Conservation (phyloP, 2,113 vertebrate species). For the Raphicerus campestris region DNA sequence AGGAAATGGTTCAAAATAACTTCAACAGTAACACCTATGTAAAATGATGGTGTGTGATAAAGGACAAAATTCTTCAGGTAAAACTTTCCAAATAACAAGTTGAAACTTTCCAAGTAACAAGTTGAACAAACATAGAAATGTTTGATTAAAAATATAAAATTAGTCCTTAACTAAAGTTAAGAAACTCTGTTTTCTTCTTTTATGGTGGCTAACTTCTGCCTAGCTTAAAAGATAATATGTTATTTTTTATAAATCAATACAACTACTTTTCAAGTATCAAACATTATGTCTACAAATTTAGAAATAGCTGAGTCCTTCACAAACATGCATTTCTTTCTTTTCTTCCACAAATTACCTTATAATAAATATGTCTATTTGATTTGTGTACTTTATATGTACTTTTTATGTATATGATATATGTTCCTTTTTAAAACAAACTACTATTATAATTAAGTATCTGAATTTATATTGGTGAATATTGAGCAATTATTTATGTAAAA, state of each 20-base stretch:
- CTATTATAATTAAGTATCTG: background rate
- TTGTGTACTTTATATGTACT: background rate
- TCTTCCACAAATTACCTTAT: background rate
- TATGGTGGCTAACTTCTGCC: background rate
- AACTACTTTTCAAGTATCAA: constrained; percentile 20
- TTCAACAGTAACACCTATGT: background rate
- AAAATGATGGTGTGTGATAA: background rate
- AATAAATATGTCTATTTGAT: background rate
- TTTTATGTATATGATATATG: background rate
- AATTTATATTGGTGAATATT: background rate
- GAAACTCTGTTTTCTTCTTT: background rate
- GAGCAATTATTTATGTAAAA: constrained; percentile 18
- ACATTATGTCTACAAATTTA: background rate
- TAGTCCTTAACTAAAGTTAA: background rate
- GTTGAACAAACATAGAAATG: background rate
- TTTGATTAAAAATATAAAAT: background rate
- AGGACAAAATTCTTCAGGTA: background rate
- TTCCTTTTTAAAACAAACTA: constrained; percentile 23
- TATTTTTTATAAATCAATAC: background rate
- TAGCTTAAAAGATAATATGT: background rate
- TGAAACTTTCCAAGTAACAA: background rate
- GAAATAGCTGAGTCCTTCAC: background rate
- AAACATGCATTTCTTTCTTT: background rate
- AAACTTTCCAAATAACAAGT: background rate
- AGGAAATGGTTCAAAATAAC: background rate